Evolutionary conservation across 2,797 vertebrate species (phyloP).

Genomic region (Pseudochirops corinnae): DNA sequence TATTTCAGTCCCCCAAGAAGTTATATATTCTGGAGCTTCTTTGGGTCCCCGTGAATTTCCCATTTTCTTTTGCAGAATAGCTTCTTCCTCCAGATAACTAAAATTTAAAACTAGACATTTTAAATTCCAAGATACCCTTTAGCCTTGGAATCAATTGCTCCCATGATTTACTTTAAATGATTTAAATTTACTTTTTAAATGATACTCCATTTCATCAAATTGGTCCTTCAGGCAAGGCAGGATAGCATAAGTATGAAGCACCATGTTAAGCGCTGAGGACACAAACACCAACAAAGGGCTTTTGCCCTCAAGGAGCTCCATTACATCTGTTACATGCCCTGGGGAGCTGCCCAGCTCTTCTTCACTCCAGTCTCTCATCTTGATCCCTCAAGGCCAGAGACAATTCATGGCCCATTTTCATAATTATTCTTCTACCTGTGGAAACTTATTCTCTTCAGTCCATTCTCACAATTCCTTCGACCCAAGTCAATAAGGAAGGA

Average conservation of each 20-base stretch:
- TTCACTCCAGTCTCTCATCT: background rate
- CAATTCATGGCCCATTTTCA: slow-evolving; percentile 1
- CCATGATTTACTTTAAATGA: slow-evolving; percentile 43
- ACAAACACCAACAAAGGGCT: background rate
- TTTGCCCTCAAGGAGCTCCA: background rate
- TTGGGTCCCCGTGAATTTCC: background rate
- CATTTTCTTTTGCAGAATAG: background rate
- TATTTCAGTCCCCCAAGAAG: slow-evolving; percentile 32
- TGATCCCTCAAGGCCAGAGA: background rate
- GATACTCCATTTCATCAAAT: slow-evolving; percentile 16
- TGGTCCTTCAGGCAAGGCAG: background rate
- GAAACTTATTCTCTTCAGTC: slow-evolving; percentile 20
- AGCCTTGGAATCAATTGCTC: slow-evolving; percentile 3
- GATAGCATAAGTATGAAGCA: background rate
- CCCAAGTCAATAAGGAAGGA: slow-evolving; percentile 23
- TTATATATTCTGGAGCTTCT: background rate
- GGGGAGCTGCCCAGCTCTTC: background rate
- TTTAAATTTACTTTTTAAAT: too few relatives aligned
- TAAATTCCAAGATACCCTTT: slow-evolving; percentile 28
- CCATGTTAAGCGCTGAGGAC: background rate
- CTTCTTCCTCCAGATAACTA: slow-evolving; percentile 15
- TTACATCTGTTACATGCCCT: background rate
- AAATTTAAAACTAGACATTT: slow-evolving; percentile 13
- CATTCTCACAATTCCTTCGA: slow-evolving; percentile 15
- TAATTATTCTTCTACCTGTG: background rate